Conservation (phyloP, 1,140 invertebrate genomes). For the Atopsyche davidsoni region DNA sequence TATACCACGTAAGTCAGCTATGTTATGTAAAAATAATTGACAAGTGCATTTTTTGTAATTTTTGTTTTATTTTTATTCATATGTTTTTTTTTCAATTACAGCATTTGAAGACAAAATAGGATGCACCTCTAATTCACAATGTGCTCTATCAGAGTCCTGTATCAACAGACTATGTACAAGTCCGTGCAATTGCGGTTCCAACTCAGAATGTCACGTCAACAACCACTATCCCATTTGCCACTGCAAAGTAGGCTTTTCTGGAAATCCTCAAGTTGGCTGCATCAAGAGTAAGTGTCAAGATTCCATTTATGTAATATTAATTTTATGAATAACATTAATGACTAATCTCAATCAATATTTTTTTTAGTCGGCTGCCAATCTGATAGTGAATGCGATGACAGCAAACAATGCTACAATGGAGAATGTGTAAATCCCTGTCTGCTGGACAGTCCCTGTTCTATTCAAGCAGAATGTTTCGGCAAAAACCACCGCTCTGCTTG, state of each 20-base stretch:
- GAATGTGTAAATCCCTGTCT: constrained; percentile 76
- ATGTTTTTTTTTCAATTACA: constrained; percentile 36
- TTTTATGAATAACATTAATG: not conserved
- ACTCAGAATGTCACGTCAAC: constrained; percentile 71
- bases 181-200: constrained; percentile 78
- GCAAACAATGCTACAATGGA: constrained; percentile 74
- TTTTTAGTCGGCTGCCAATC: constrained; percentile 69
- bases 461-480: constrained; percentile 76
- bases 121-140: constrained; percentile 73
- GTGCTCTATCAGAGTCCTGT: constrained; percentile 70
- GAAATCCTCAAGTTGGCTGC: constrained; percentile 77
- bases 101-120: constrained; percentile 55
- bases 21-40: not conserved
- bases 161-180: constrained; percentile 70
- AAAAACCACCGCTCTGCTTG: constrained; percentile 70
- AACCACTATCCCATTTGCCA: constrained; percentile 78
- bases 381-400: constrained; percentile 69
- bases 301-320: constrained; percentile 12
- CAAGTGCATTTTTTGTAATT: constrained; percentile 7
- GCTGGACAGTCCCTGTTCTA: constrained; percentile 68
- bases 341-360: constrained; percentile 10
- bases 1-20: constrained; percentile 72
- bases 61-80: too few relatives aligned
- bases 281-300: constrained; percentile 53
- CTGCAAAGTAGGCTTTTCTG: constrained; percentile 71